These are phyloP conservation scores for Rhinogobius similis DNA, from an alignment of 2,113 vertebrate genomes.

Conservation along the genomic window DNA sequence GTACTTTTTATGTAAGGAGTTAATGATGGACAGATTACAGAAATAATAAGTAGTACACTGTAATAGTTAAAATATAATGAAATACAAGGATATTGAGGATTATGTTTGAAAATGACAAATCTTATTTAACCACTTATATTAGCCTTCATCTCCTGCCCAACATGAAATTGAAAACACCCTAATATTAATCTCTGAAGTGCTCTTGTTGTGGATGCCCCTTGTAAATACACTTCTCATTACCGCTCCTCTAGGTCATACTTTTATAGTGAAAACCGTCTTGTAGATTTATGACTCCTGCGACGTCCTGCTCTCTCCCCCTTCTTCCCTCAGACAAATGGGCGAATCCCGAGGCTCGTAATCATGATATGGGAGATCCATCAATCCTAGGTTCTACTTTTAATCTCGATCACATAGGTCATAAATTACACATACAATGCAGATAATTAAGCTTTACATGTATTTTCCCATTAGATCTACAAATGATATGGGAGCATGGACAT, in stretches of 20 bases:
- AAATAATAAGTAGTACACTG: not conserved
- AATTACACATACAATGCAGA: constrained; percentile 37
- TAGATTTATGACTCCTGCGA: constrained; percentile 25
- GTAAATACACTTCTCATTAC: constrained; percentile 5
- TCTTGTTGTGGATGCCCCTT: constrained; percentile 3
- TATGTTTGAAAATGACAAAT: constrained; percentile 31
- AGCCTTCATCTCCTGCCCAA: not conserved
- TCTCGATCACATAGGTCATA: constrained; percentile 24
- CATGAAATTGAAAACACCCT: not conserved
- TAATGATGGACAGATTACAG: not conserved
- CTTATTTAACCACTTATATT: not conserved
- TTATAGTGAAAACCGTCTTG: constrained; percentile 16
- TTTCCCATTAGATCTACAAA: constrained; percentile 46
- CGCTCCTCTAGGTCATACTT: constrained; percentile 18
- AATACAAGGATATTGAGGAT: constrained; percentile 33
- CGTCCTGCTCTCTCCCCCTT: constrained; percentile 7
- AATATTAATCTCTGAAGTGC: not conserved
- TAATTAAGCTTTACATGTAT: constrained; percentile 54
- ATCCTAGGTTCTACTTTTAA: constrained; percentile 33
- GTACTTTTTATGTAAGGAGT: too few species aligned
- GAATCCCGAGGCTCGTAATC: constrained; percentile 32
- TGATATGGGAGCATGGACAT: too few species aligned
- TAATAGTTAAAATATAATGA: constrained; percentile 28
- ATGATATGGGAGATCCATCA: constrained; percentile 29
- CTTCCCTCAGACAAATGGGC: constrained; percentile 16